Base-by-base conservation (phyloP, 2,888 invertebrate genomes). In the Drosophila paranaensis region DNA sequence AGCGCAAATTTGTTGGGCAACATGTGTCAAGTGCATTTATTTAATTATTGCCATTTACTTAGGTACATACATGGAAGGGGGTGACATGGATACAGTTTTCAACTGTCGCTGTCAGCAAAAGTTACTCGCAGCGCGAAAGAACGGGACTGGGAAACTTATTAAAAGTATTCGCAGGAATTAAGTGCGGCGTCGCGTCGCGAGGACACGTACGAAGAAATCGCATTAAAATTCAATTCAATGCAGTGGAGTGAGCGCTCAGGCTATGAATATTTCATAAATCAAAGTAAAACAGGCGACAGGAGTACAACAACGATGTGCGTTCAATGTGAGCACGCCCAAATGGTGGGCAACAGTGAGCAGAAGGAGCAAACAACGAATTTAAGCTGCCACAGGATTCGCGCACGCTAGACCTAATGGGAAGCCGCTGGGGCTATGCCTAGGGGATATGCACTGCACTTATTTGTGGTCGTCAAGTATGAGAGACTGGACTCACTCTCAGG, bases 1-100 rank as follows among this genome's bases (percentile, higher is more conserved):
- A 16, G 35, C 57, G 45, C 74, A 74, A 76, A 69, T 79, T 67
- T 57, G 51, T 11, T 62, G 43, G 37, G 57, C 66, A 79, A 71
- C 77, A 77, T 80, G 75, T 77, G 80, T 81, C 80, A 75, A 80
- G 75, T 73, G 60, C 71, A 67, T 75, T 75, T 75, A 77, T 75
- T 80, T 77, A 80, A 81, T 80, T 80, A 69, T 53, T 57, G 71
- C 62, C 65, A 68, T 74, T 77, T 62, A 71, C 65, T 68, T 51
- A 45, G 39, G 40, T 20, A 14, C 11, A 33, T n/a, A 16, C 2
- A 20, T 2, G 20, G 20, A 20, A 10, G 42, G 13, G 20, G 20
- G 35, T 40, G 53, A 10, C 43, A 48, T 56, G 33, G 51, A n/a
- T 45, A 54, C 60, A 58, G 35, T 25, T 48, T 14, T 5, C 39